Evolutionary conservation across 2,888 invertebrate species (phyloP), one percentile per base, ranked within the genome.

Genomic region (Melieria crassipennis): DNA sequence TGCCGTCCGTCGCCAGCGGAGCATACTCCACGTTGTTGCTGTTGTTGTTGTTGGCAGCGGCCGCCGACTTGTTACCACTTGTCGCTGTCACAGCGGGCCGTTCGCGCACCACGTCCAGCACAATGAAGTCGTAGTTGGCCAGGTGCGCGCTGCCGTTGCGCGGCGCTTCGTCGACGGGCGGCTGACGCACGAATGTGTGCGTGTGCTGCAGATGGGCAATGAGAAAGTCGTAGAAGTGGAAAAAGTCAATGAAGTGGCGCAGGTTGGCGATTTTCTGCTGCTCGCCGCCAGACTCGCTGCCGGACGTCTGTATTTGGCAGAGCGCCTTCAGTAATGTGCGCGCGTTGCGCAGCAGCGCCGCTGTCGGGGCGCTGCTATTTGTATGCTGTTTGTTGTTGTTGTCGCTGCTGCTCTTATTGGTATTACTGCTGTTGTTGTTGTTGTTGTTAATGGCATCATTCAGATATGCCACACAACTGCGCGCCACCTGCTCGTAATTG

Each of bases 61-160:
- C 30, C 30, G 30, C 3, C 30, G 30, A 30, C 30, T 30, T 30
- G 47, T 4, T 63, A 48, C 7, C 65, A 42, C 11, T 66, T 16
- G 48, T 55, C 42, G 64, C 76, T 78, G 67, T 55, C 75, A 71
- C 68, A 71, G 63, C 45, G 69, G 42, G 43, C 46, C 13, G 73
- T 50, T 42, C 16, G 43, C 80, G 80, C 57, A 86, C 83, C 70
- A 87, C 82, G 77, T 87, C 86, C 62, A 87, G 78, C 6, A 87
- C 85, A 62, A 87, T 79, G 72, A 87, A 87, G 81, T 87, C 87
- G 75, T 83, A 87, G 79, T 84, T 84, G 56, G 82, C 78, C 68
- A 77, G 62, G 66, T 75, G 74, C 56, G 72, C 71, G 30, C 68
- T 50, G 30, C 50, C n/a, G 47, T 30, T 43, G 30, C 55, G 30